Evolutionary conservation across 2,888 invertebrate species (phyloP).

Genomic region (Loripinus fragilis): DNA sequence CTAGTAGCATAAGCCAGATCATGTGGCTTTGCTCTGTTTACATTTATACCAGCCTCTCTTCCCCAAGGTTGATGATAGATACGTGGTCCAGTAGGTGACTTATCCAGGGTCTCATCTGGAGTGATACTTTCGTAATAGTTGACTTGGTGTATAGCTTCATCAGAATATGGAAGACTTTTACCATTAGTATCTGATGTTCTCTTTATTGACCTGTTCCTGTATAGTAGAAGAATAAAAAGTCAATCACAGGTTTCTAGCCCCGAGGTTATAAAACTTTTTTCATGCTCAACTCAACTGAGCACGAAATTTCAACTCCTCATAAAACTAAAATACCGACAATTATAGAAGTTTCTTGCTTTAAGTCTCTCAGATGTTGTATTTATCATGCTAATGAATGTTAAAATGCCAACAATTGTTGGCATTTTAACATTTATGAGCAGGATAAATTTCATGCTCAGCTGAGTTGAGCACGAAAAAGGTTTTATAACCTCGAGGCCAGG

Average conservation of each 20-base stretch:
- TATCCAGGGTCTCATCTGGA: neutral
- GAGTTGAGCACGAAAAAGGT: too few species aligned
- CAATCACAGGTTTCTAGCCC: neutral
- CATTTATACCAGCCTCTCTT: conserved; percentile 30
- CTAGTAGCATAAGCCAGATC: conserved; percentile 70
- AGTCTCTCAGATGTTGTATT: too few species aligned
- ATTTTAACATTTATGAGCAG: too few species aligned
- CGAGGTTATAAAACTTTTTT: too few species aligned
- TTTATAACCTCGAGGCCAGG: too few species aligned
- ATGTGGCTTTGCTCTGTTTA: conserved; percentile 50
- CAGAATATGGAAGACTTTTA: conserved; percentile 40
- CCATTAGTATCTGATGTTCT: conserved; percentile 20
- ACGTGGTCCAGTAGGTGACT: conserved; percentile 17
- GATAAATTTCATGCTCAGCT: too few species aligned
- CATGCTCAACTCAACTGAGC: too few species aligned
- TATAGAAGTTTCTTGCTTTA: too few species aligned
- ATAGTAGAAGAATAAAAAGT: neutral
- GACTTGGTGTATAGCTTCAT: conserved; percentile 41
- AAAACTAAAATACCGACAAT: too few species aligned
- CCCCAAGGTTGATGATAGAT: conserved; percentile 57
- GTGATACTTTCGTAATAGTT: conserved; percentile 50
- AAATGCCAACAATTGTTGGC: too few species aligned
- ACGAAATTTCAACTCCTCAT: too few species aligned
- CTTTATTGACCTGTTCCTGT: conserved; percentile 27
- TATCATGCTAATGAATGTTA: too few species aligned